Percentiles rank a stretch among this genome's conserved stretches.
Conservation (phyloP, 2,888 invertebrate genomes). For the Ypsolopha scabrella region DNA sequence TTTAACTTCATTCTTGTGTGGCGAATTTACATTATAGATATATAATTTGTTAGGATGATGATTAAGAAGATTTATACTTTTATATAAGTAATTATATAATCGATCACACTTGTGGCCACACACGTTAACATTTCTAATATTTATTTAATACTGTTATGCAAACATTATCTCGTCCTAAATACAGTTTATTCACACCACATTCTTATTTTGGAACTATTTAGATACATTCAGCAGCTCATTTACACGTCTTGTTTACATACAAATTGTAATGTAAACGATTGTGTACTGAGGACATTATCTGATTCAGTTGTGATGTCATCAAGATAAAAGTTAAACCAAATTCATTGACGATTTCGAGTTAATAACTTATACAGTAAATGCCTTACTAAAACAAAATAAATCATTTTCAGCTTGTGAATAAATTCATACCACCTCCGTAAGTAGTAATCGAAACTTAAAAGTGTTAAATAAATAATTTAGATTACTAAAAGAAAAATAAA, state of each 20-base stretch:
- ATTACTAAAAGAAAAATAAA: constrained; percentile 1
- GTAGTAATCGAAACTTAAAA: no score
- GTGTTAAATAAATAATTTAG: constrained; percentile 50
- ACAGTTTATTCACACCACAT: constrained; percentile 10
- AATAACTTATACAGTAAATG: no score
- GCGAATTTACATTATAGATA: background rate
- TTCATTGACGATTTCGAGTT: no score
- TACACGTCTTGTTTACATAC: constrained; percentile 2
- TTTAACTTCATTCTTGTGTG: background rate
- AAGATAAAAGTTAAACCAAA: constrained; percentile 16
- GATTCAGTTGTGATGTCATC: constrained; percentile 24
- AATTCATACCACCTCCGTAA: no score
- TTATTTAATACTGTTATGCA: constrained; percentile 46
- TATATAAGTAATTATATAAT: background rate
- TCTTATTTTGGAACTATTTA: constrained; percentile 14
- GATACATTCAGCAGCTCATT: constrained; percentile 10
- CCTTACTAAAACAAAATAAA: no score
- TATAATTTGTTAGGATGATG: background rate
- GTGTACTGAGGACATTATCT: no score
- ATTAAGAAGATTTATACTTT: background rate
- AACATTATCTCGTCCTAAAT: constrained; percentile 18
- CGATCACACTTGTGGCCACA: constrained; percentile 8
- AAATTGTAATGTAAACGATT: no score
- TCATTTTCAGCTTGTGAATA: no score
- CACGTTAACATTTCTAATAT: constrained; percentile 23